A percentile compares a stretch with the other conserved stretches of the same genome.
phyloP scores from a whole-genome alignment of 37 sponge, comb jelly and placozoan genomes.

The Halisarca cf. caerulea region DNA sequence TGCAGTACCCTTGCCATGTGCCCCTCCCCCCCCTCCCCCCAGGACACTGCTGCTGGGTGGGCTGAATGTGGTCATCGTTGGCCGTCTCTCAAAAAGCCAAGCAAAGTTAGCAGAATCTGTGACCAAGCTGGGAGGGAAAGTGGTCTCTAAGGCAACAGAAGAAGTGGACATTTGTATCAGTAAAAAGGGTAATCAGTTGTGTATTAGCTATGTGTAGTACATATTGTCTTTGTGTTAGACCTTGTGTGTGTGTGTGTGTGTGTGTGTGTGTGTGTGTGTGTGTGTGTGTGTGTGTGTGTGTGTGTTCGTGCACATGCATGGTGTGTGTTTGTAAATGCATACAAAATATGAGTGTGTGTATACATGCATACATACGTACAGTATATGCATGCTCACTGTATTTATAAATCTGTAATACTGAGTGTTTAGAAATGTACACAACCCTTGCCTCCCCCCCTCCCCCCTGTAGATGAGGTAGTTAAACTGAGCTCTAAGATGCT shows the following conservation, averaged over 20 bases:
- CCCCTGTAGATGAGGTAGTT: constrained; percentile 62
- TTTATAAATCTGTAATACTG: too few relatives aligned
- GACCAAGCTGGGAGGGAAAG: constrained; percentile 62
- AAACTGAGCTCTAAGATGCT: constrained; percentile 73
- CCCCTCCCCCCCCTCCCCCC: too few relatives aligned
- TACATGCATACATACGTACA: not conserved
- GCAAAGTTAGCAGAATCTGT: constrained; percentile 45
- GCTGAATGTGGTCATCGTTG: constrained; percentile 70
- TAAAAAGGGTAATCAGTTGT: constrained; percentile 33
- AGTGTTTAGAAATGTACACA: too few relatives aligned
- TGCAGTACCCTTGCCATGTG: too few relatives aligned
- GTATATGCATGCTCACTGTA: too few relatives aligned
- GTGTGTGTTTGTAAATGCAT: not conserved
- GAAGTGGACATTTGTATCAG: constrained; percentile 72
- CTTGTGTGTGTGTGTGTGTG: not conserved
- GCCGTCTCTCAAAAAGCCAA: constrained; percentile 53
- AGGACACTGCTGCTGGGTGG: constrained; percentile 56
- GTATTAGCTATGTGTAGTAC: not conserved
- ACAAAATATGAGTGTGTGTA: not conserved
- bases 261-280: not conserved
- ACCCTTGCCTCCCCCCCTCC: not conserved
- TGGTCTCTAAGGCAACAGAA: constrained; percentile 42
- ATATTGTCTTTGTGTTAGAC: not conserved
- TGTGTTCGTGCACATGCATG: not conserved
- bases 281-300: not conserved